Evolutionary conservation across 2,797 vertebrate species (phyloP).

Genomic region (Megaceryle alcyon): DNA sequence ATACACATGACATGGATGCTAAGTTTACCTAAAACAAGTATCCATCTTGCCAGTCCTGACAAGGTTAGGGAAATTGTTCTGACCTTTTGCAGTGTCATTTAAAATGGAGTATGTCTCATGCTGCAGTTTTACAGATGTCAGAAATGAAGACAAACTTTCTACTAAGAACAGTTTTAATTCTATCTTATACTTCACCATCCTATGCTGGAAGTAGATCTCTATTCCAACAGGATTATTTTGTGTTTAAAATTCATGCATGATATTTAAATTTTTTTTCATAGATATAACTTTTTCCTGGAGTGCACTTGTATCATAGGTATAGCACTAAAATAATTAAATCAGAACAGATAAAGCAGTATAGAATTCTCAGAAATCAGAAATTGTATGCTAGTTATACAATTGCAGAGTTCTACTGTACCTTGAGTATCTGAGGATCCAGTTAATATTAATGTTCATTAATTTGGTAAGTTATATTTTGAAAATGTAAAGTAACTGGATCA

Average conservation of each 20-base stretch:
- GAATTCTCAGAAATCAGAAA: background rate
- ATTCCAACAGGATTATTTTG: background rate
- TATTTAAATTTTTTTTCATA: background rate
- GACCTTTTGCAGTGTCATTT: slow-evolving; percentile 42
- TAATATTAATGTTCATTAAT: background rate
- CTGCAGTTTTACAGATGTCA: background rate
- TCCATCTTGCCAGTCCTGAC: slow-evolving; percentile 34
- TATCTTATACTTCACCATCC: accelerated
- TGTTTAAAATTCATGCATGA: background rate
- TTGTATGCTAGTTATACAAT: background rate
- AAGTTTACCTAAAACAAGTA: slow-evolving; percentile 57
- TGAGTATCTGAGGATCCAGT: background rate
- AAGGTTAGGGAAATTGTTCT: slow-evolving; percentile 32
- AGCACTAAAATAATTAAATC: background rate
- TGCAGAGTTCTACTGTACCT: background rate
- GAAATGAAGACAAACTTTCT: background rate
- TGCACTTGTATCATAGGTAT: background rate
- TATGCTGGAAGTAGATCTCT: background rate
- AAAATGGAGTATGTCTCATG: background rate
- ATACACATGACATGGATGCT: slow-evolving; percentile 30
- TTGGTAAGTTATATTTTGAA: background rate
- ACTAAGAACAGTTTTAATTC: background rate
- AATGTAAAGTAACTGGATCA: background rate
- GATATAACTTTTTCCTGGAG: background rate
- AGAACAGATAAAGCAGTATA: background rate